Evolutionary conservation across 1,140 invertebrate species (phyloP), one percentile per base, ranked within the genome.

Genomic region (Anthonomus grandis): DNA sequence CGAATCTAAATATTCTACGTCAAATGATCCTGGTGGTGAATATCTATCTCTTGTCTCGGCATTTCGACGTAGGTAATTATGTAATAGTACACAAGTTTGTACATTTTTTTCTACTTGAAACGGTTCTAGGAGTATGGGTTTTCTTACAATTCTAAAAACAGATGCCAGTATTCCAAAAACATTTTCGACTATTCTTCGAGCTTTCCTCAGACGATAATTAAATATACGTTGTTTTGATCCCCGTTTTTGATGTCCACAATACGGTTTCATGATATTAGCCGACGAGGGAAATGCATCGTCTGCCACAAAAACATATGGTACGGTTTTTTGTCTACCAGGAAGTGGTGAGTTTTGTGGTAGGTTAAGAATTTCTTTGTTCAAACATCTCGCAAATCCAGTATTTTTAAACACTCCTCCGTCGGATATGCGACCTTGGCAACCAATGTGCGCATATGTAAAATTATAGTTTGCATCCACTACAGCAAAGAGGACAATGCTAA

Each of bases 401-500:
- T 70, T 68, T 36, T 60, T 62, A 57, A 74, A 75, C 17, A 75
- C 65, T 3, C 70, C 71, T 50, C 70, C 67, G 49, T 77, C 72
- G 42, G 65, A 67, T 45, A 70, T 70, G 48, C 69, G 56, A 15
- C 77, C 77, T 67, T 71, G 68, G 18, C 68, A 64, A 25, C 77
- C 76, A 19, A 76, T 60, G 57, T 79, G 70, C 17, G 72, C 66
- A 45, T 70, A 72, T 36, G 70, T 62, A 67, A 79, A 81, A 54
- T 69, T 69, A 59, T 78, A 79, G 44, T 78, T 60, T 12, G 69
- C 72, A 69, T 81, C 76, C 13, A 73, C 71, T 49, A 78, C 37
- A 4, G 72, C 78, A 51, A 81, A 59, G n/a, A 82, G 63, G 23
- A 82, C 76, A 44, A 80, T 74, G 45, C 74, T 78, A 65, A 75